A percentile compares a stretch with the other conserved stretches of the same genome.
These are phyloP conservation scores for Ostrea edulis DNA, from an alignment of 1,140 invertebrate species.

Conservation along the genomic window DNA sequence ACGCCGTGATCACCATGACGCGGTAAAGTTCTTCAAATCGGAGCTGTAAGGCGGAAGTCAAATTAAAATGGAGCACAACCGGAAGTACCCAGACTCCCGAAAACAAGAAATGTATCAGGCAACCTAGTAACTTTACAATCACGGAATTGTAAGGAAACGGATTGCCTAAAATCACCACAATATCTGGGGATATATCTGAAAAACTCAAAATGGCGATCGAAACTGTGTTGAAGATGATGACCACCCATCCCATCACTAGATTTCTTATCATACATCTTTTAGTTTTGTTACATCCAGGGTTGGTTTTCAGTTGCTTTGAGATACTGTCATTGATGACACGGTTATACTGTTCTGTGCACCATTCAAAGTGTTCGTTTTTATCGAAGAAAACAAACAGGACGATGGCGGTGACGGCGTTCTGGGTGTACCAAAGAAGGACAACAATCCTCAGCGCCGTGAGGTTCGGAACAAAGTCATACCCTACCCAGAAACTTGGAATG, in stretches of 20 bases:
- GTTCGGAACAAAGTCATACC: background rate
- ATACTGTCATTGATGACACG: background rate
- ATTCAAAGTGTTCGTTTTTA: slow-evolving; percentile 12
- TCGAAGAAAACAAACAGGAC: background rate
- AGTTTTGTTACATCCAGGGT: background rate
- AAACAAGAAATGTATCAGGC: background rate
- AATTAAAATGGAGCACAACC: background rate
- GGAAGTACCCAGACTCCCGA: background rate
- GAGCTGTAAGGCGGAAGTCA: background rate
- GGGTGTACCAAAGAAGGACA: background rate
- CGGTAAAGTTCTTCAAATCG: background rate
- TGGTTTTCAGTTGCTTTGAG: slow-evolving; percentile 13
- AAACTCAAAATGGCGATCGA: background rate
- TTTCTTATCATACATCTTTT: background rate
- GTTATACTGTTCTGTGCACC: background rate
- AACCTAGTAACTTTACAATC: background rate
- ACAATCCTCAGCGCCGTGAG: background rate
- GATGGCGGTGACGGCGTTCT: background rate
- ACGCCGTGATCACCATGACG: background rate
- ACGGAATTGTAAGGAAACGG: background rate
- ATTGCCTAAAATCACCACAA: background rate
- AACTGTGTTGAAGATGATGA: background rate
- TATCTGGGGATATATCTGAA: background rate
- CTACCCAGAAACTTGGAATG: slow-evolving; percentile 32
- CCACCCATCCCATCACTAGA: background rate